Conservation (phyloP, 2,797 vertebrate genomes). For the Scolopax bukidnonensis region DNA sequence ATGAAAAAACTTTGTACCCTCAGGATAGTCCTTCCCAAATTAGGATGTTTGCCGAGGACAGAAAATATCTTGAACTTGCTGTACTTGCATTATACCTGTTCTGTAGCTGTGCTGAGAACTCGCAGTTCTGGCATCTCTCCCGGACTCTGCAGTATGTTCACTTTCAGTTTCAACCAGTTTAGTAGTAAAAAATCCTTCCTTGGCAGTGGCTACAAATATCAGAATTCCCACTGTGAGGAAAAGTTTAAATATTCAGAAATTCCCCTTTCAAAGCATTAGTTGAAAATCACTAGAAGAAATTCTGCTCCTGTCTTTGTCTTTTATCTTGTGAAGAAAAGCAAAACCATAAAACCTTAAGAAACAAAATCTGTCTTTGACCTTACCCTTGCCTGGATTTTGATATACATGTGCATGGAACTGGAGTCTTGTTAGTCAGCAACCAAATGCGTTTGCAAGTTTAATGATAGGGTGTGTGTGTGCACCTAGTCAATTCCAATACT, state of each 20-base stretch:
- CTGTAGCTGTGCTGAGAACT: neutral
- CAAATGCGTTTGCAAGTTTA: conserved; percentile 19
- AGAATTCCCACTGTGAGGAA: conserved; percentile 61
- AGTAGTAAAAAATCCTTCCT: conserved; percentile 50
- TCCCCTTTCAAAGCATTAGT: conserved; percentile 61
- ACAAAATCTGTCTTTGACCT: conserved; percentile 41
- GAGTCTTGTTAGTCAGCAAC: conserved; percentile 16
- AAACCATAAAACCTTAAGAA: conserved; percentile 24
- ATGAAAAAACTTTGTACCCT: neutral
- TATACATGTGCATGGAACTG: neutral
- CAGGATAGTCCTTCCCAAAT: neutral
- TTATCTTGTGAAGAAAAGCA: conserved; percentile 62
- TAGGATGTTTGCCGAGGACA: neutral
- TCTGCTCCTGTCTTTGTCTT: conserved; percentile 9
- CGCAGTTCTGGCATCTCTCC: conserved; percentile 37
- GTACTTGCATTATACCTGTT: neutral
- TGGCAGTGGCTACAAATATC: conserved; percentile 61
- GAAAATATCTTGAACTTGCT: neutral
- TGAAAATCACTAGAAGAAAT: conserved; percentile 65
- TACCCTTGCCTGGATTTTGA: neutral
- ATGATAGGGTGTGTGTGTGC: neutral
- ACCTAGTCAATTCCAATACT: neutral
- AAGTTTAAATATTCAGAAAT: conserved; percentile 69
- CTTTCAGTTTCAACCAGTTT: conserved; percentile 54
- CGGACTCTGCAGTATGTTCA: neutral